These are phyloP conservation scores for Meloidogyne hapla DNA, from an alignment of 1,140 invertebrate genomes.

Conservation along the genomic window DNA sequence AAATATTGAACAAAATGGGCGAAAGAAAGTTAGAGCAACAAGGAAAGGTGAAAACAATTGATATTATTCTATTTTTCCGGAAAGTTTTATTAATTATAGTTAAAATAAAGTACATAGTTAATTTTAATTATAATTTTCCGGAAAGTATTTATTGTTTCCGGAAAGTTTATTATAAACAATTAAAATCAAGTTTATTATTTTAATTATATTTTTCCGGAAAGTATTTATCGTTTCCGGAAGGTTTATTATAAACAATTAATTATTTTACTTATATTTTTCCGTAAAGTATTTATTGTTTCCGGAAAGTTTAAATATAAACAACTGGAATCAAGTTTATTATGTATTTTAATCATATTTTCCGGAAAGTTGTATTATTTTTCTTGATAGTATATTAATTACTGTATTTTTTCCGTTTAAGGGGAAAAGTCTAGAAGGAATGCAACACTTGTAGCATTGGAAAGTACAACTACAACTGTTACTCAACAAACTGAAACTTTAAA, in stretches of 20 bases:
- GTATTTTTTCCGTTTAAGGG: neutral
- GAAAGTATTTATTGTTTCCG: neutral
- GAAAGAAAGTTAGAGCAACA: neutral
- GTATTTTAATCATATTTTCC: neutral
- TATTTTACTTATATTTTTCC: too few relatives aligned
- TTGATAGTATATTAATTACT: neutral
- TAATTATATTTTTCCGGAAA: neutral
- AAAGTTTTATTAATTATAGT: too few relatives aligned
- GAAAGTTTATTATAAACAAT: too few relatives aligned
- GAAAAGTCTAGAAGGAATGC: conserved; percentile 31
- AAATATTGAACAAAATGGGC: conserved; percentile 1
- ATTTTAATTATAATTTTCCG: neutral
- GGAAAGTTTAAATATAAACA: too few relatives aligned
- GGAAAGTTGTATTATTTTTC: neutral
- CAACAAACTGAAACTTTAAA: neutral
- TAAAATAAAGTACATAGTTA: too few relatives aligned
- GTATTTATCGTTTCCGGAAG: too few relatives aligned
- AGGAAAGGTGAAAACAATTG: neutral
- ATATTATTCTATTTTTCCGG: neutral
- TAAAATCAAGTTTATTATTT: too few relatives aligned
- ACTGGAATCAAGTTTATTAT: too few relatives aligned
- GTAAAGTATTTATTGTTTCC: too few relatives aligned
- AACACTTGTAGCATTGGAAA: conserved; percentile 28
- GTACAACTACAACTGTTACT: neutral
- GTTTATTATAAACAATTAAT: too few relatives aligned